Conservation (phyloP, 2,113 vertebrate species). For the Gambusia affinis region DNA sequence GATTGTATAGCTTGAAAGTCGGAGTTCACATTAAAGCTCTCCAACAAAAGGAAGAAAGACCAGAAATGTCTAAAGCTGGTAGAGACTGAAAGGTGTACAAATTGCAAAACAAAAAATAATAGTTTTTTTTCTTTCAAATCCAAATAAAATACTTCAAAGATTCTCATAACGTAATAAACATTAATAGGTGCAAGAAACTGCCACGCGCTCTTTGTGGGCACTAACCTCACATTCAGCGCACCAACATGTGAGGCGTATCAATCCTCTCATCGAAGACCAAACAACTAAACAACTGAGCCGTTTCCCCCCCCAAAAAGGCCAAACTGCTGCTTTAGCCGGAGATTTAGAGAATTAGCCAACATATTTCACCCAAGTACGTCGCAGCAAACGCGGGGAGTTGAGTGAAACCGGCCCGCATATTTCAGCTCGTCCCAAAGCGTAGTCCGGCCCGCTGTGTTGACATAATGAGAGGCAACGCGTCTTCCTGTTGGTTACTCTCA, state of each 20-base stretch:
- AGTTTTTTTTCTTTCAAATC: too few relatives aligned
- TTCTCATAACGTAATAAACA: too few relatives aligned
- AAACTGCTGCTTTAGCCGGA: neutral
- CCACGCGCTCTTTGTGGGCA: too few relatives aligned
- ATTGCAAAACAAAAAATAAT: too few relatives aligned
- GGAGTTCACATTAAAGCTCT: too few relatives aligned
- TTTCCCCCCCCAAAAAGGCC: neutral
- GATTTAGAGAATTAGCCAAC: neutral
- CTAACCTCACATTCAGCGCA: neutral
- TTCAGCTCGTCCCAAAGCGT: constrained; percentile 20
- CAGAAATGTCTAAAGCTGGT: too few relatives aligned
- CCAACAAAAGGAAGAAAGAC: too few relatives aligned
- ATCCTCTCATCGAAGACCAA: neutral
- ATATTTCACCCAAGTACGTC: neutral
- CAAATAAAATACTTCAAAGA: too few relatives aligned
- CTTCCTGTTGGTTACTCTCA: constrained; percentile 34
- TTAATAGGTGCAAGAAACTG: too few relatives aligned
- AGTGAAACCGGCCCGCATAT: neutral
- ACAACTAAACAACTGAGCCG: neutral
- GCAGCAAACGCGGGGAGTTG: neutral
- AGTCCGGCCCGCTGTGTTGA: constrained; percentile 34
- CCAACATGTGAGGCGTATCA: neutral
- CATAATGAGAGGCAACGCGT: constrained; percentile 41
- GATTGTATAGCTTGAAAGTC: too few relatives aligned
- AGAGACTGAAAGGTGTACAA: too few relatives aligned